A percentile compares a stretch with the other conserved stretches of the same genome.
phyloP scores from a whole-genome alignment of 2,888 invertebrate genomes.

The Ophioninae sp. region DNA sequence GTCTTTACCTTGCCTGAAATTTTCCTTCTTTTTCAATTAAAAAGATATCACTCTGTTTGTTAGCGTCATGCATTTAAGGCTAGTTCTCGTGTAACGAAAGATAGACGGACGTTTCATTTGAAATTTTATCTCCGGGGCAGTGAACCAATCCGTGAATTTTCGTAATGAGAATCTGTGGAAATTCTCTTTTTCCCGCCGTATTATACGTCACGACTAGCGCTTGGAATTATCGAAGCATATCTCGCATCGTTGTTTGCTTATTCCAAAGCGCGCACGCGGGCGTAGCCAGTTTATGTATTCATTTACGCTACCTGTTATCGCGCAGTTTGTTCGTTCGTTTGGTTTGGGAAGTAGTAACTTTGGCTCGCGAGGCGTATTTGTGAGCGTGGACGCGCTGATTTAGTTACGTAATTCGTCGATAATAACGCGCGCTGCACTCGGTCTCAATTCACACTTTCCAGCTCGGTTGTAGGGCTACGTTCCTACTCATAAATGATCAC shows the following conservation, averaged over 20 bases:
- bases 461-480: slow-evolving; percentile 28
- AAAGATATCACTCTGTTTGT: not conserved
- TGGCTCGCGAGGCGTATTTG: slow-evolving; percentile 16
- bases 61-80: not conserved
- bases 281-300: slow-evolving; percentile 51
- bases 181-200: slow-evolving; percentile 39
- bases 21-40: not conserved
- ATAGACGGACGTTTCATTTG: slow-evolving; percentile 3
- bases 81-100: not conserved
- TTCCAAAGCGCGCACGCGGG: slow-evolving; percentile 12
- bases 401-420: slow-evolving; percentile 53
- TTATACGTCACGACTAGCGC: slow-evolving; percentile 14
- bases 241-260: slow-evolving; percentile 50
- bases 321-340: slow-evolving; percentile 53
- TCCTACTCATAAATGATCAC: not conserved
- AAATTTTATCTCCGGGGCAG: not conserved
- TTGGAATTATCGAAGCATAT: slow-evolving; percentile 42
- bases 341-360: slow-evolving; percentile 39
- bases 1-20: not conserved
- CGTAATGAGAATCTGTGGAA: slow-evolving; percentile 43
- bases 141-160: slow-evolving; percentile 29
- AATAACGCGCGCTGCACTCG: slow-evolving; percentile 47
- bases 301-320: slow-evolving; percentile 52
- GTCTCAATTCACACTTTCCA: slow-evolving; percentile 38
- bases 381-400: slow-evolving; percentile 43